Evolutionary conservation across 2,888 invertebrate genomes (phyloP), one percentile per base, ranked within the genome.

Genomic region (Drosophila merina): DNA sequence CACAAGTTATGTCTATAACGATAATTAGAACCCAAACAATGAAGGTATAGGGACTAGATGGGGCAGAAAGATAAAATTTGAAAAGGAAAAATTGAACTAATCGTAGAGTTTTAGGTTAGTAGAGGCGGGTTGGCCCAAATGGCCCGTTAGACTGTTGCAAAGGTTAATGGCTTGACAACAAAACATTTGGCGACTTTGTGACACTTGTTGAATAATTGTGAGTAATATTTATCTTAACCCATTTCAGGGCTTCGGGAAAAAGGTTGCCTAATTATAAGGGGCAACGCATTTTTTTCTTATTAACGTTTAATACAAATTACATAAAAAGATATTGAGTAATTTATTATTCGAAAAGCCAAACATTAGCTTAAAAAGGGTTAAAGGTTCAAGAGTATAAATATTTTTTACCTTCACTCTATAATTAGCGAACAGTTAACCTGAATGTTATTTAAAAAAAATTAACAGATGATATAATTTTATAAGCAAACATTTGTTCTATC

Each of bases 131-230:
- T 26, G 20, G 5, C 31, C 12, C 3, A 12, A 45, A 55, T 47
- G 12, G 28, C 30, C 9, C 31, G 14, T n/a, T 25, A n/a, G 26
- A 50, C 4, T 20, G 49, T 9, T 4, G n/a, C n/a, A 6, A 50
- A 50, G n/a, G 8, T 42, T 31, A 31, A 52, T 40, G 30, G 30
- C 62, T n/a, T n/a, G 42, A 38, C 48, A 49, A 62, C 58, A 44
- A 20, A 5, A n/a, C 12, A 31, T 55, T 10, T 14, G 54, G 28
- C 28, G 20, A 12, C 20, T 30, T 42, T 42, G 31, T 26, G 31
- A 14, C 42, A 54, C 12, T 4, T 47, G 30, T 38, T 8, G 3
- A 10, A 20, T 8, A 12, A 12, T 10, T 12, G n/a, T 36, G 36
- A n/a, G 12, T 6, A 36, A 36, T 36, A n/a, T 2, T n/a, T 1